These are phyloP conservation scores for Leucoma salicis DNA, from an alignment of 2,888 invertebrate species.

Conservation along the genomic window DNA sequence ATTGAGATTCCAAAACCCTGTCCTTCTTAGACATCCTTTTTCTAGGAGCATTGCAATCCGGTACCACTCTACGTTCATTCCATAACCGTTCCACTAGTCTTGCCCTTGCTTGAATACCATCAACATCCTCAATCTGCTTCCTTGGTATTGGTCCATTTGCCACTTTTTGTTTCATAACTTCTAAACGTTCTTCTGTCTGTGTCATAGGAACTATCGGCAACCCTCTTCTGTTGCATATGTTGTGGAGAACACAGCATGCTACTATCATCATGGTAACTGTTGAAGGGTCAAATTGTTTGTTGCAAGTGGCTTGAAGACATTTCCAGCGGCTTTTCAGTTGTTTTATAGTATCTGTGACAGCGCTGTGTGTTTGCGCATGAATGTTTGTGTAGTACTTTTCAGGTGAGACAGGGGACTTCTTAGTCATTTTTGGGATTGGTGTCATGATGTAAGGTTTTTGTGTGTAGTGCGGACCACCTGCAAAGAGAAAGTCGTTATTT, in stretches of 20 bases:
- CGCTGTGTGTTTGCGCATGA: conserved; percentile 52
- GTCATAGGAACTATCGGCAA: conserved; percentile 57
- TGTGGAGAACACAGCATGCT: conserved; percentile 65
- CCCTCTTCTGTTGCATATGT: conserved; percentile 56
- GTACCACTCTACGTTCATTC: conserved; percentile 56
- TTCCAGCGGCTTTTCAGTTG: conserved; percentile 72
- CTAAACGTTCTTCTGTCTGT: conserved; percentile 62
- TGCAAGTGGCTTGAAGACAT: conserved; percentile 68
- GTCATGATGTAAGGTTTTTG: conserved; percentile 68
- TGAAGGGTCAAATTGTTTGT: conserved; percentile 65
- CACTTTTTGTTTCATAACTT: conserved; percentile 71
- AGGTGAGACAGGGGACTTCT: conserved; percentile 67
- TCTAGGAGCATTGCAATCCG: conserved; percentile 52
- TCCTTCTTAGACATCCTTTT: conserved; percentile 63
- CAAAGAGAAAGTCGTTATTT: conserved; percentile 12
- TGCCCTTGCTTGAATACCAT: conserved; percentile 48
- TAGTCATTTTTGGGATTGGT: conserved; percentile 68
- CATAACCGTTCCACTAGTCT: conserved; percentile 57
- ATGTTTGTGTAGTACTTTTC: conserved; percentile 68
- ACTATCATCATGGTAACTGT: conserved; percentile 62
- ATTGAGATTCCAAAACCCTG: conserved; percentile 42
- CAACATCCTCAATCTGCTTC: conserved; percentile 53
- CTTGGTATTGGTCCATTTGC: conserved; percentile 64
- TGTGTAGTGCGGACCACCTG: conserved; percentile 66
- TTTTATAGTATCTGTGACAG: conserved; percentile 61